Conservation (phyloP, 1,140 invertebrate species). For the Drosophila fuyamai region DNA sequence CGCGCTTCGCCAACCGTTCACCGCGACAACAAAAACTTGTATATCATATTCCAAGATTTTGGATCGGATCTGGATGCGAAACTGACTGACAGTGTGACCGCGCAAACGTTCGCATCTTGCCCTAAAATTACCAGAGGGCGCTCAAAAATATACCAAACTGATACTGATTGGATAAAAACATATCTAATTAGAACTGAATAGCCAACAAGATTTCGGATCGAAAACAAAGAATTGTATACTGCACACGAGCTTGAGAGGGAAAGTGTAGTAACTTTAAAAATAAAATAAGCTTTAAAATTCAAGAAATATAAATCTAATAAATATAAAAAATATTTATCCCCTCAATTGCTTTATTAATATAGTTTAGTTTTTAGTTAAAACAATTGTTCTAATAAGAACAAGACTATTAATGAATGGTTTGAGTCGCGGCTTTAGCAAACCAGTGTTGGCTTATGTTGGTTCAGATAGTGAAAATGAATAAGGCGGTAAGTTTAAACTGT, state of each 20-base stretch:
- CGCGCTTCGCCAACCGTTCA: conserved; percentile 36
- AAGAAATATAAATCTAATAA: too few relatives aligned
- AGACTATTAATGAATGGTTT: background rate
- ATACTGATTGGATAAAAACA: background rate
- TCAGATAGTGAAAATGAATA: background rate
- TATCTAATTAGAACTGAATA: too few relatives aligned
- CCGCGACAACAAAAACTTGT: conserved; percentile 38
- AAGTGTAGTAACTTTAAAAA: too few relatives aligned
- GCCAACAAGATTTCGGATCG: too few relatives aligned
- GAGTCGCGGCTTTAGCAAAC: background rate
- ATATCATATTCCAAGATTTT: conserved; percentile 13
- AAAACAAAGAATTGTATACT: too few relatives aligned
- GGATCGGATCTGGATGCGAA: conserved; percentile 5
- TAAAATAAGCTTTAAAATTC: too few relatives aligned
- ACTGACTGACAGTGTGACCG: conserved; percentile 6
- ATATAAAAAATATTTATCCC: too few relatives aligned
- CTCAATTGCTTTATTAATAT: too few relatives aligned
- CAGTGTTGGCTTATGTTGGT: conserved; percentile 8
- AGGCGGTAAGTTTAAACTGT: background rate
- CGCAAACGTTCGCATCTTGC: background rate
- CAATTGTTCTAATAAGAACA: background rate
- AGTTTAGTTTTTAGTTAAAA: too few relatives aligned
- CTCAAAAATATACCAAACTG: background rate
- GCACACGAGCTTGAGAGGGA: too few relatives aligned
- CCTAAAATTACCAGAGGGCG: background rate